These are phyloP conservation scores for Epirrita christyi DNA, from an alignment of 2,888 invertebrate species.

Conservation along the genomic window DNA sequence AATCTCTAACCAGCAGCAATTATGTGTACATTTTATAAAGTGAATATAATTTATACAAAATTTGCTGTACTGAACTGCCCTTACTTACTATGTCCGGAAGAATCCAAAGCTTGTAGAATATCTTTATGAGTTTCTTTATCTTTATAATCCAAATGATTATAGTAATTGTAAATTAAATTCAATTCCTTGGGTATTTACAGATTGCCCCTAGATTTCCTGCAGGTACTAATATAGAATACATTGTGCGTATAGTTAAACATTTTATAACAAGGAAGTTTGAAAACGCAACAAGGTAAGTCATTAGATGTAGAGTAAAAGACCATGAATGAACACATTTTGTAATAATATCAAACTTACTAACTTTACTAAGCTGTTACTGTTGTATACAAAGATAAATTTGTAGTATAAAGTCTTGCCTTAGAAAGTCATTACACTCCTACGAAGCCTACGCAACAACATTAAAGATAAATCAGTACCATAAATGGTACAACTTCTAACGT, in stretches of 20 bases:
- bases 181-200: slow-evolving; percentile 1
- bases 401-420: neutral
- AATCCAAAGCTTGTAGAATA: neutral
- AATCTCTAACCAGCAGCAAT: slow-evolving; percentile 11
- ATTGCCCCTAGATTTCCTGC: no score
- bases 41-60: neutral
- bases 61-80: no score
- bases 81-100: slow-evolving; percentile 22
- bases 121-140: no score
- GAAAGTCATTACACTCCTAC: slow-evolving; percentile 10
- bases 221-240: no score
- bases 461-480: slow-evolving; percentile 48
- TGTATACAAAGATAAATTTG: no score
- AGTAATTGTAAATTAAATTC: neutral
- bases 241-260: no score
- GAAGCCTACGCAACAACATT: slow-evolving; percentile 37
- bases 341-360: no score
- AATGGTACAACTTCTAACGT: slow-evolving; percentile 56
- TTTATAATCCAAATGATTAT: neutral
- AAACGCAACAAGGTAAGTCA: no score
- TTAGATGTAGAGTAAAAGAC: no score
- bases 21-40: slow-evolving; percentile 28
- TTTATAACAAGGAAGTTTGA: no score
- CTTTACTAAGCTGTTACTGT: no score
- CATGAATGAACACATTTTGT: no score